phyloP scores from a whole-genome alignment of 2,888 invertebrate genomes.

The Drosophila multiciliata region DNA sequence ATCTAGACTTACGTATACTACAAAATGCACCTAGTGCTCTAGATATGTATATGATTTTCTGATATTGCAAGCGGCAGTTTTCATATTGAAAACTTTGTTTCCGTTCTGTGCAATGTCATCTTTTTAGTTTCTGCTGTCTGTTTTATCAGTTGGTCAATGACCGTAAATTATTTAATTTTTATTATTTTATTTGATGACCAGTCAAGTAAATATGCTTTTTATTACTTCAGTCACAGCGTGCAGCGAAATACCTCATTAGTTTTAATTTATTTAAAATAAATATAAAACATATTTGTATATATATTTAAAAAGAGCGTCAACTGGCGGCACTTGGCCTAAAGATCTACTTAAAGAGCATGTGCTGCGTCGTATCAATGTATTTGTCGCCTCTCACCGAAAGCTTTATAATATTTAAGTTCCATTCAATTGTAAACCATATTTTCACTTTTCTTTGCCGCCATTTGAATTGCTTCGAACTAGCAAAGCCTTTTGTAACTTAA shows the following conservation, averaged over 20 bases:
- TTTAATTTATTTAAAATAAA: conserved; percentile 58
- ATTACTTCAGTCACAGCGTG: conserved; percentile 74
- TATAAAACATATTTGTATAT: conserved; percentile 7
- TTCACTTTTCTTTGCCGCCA: conserved; percentile 30
- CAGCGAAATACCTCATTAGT: conserved; percentile 83
- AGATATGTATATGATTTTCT: conserved; percentile 22
- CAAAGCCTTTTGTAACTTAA: conserved; percentile 40
- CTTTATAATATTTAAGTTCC: conserved; percentile 69
- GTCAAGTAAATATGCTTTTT: conserved; percentile 72
- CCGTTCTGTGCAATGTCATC: conserved; percentile 55
- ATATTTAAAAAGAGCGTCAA: conserved; percentile 12
- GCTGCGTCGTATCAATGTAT: conserved; percentile 7
- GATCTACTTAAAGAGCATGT: conserved; percentile 6
- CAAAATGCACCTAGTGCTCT: conserved; percentile 61
- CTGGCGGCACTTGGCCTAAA: conserved; percentile 16
- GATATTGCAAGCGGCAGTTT: conserved; percentile 64
- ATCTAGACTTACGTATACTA: conserved; percentile 29
- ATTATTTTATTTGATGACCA: conserved; percentile 34
- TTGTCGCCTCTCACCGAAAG: conserved; percentile 54
- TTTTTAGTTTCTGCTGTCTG: conserved; percentile 24
- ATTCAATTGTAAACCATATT: conserved; percentile 28
- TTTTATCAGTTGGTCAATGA: conserved; percentile 41
- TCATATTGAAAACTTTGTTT: conserved; percentile 72
- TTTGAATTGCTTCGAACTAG: conserved; percentile 44
- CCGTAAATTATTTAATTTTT: conserved; percentile 20